These are phyloP conservation scores for Agrypnus murinus DNA, from an alignment of 2,888 invertebrate species.

Conservation along the genomic window DNA sequence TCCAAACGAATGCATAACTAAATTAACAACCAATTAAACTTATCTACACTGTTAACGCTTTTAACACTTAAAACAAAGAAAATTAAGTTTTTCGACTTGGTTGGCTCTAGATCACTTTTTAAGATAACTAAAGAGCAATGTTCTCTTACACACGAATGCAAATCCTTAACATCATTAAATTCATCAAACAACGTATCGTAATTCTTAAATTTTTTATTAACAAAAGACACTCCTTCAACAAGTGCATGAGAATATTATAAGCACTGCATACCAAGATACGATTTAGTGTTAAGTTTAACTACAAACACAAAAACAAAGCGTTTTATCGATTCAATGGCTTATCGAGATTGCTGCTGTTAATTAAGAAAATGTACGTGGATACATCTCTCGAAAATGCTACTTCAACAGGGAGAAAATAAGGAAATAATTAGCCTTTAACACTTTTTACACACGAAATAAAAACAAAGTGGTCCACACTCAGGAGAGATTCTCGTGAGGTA, in stretches of 20 bases:
- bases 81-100: slow-evolving; percentile 5
- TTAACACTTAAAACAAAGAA: background rate
- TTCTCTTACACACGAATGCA: background rate
- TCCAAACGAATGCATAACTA: too few species aligned
- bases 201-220: background rate
- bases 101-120: background rate
- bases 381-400: too few species aligned
- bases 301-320: background rate
- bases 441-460: slow-evolving; percentile 24
- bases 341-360: slow-evolving; percentile 11
- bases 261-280: slow-evolving; percentile 20
- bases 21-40: too few species aligned
- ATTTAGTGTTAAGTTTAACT: slow-evolving; percentile 6
- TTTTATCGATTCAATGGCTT: slow-evolving; percentile 2
- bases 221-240: slow-evolving; percentile 1
- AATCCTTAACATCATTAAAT: slow-evolving; percentile 9
- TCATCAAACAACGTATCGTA: slow-evolving; percentile 1
- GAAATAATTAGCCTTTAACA: slow-evolving; percentile 30
- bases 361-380: background rate
- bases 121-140: slow-evolving; percentile 5
- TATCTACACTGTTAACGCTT: too few species aligned
- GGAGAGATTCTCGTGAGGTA: background rate
- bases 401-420: background rate
- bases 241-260: background rate
- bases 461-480: slow-evolving; percentile 17